These are phyloP conservation scores for Idris sp. DNA, from an alignment of 1,140 invertebrate genomes.

Conservation along the genomic window DNA sequence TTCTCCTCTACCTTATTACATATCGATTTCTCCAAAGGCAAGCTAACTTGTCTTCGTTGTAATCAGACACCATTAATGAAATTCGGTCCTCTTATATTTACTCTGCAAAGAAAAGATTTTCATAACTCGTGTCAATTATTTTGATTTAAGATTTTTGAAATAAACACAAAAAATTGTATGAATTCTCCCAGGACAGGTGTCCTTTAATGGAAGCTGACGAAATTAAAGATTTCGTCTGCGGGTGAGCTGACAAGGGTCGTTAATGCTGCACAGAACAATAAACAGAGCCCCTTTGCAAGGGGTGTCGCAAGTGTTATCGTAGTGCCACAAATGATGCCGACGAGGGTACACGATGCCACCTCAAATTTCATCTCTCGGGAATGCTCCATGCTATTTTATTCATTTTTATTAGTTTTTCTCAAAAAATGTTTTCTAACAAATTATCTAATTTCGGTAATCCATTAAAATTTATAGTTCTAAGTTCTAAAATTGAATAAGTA, in stretches of 20 bases:
- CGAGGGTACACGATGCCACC: slow-evolving; percentile 27
- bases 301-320: slow-evolving; percentile 67
- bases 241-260: slow-evolving; percentile 62
- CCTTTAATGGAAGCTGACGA: slow-evolving; percentile 62
- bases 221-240: slow-evolving; percentile 69
- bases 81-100: slow-evolving; percentile 21
- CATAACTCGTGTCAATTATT: too few relatives aligned
- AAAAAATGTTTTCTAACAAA: too few relatives aligned
- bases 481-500: too few relatives aligned
- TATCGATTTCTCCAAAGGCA: too few relatives aligned
- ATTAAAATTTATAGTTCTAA: too few relatives aligned
- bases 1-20: too few relatives aligned
- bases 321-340: slow-evolving; percentile 64
- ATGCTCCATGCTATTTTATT: background rate
- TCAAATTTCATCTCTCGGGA: slow-evolving; percentile 29
- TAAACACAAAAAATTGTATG: too few relatives aligned
- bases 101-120: too few relatives aligned
- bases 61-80: slow-evolving; percentile 35
- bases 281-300: slow-evolving; percentile 63
- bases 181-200: slow-evolving; percentile 62
- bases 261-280: slow-evolving; percentile 63
- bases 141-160: too few relatives aligned
- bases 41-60: slow-evolving; percentile 17
- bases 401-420: background rate
- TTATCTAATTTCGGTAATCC: too few relatives aligned